phyloP scores from a whole-genome alignment of 1,140 invertebrate genomes.

The Meteorus sp. region DNA sequence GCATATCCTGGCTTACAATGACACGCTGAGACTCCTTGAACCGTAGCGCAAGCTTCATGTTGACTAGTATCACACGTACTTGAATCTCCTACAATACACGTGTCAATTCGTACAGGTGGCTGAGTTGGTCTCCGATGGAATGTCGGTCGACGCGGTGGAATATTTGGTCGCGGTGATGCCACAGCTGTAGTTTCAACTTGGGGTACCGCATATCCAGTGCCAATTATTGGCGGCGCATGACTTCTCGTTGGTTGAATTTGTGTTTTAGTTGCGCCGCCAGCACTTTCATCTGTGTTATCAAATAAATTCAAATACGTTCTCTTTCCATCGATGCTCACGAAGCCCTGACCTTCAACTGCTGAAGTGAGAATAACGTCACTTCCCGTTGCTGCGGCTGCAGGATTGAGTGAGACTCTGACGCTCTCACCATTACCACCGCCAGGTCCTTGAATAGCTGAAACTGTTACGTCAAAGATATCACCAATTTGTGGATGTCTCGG shows the following conservation, averaged over 20 bases:
- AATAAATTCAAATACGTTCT: slow-evolving; percentile 85
- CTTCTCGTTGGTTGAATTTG: slow-evolving; percentile 48
- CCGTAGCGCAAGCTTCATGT: slow-evolving; percentile 85
- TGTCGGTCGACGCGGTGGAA: slow-evolving; percentile 51
- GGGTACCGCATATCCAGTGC: slow-evolving; percentile 57
- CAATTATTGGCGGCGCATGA: slow-evolving; percentile 42
- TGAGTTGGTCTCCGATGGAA: slow-evolving; percentile 64
- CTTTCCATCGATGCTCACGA: slow-evolving; percentile 91
- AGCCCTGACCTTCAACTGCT: slow-evolving; percentile 76
- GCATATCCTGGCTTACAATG: slow-evolving; percentile 86
- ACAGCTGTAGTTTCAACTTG: slow-evolving; percentile 39
- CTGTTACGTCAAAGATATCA: slow-evolving; percentile 85
- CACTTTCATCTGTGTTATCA: slow-evolving; percentile 58
- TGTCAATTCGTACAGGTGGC: slow-evolving; percentile 81
- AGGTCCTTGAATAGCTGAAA: slow-evolving; percentile 83
- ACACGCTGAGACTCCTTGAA: slow-evolving; percentile 88
- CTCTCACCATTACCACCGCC: slow-evolving; percentile 59
- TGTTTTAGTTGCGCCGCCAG: slow-evolving; percentile 35
- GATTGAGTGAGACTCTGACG: slow-evolving; percentile 53
- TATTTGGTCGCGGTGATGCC: slow-evolving; percentile 35
- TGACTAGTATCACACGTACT: slow-evolving; percentile 87
- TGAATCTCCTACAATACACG: slow-evolving; percentile 91
- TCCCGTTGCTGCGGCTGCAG: slow-evolving; percentile 38
- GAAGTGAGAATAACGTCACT: slow-evolving; percentile 75
- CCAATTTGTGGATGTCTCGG: slow-evolving; percentile 60